Conservation (phyloP, 1,140 invertebrate genomes). For the Mycetomoellerius zeteki region DNA sequence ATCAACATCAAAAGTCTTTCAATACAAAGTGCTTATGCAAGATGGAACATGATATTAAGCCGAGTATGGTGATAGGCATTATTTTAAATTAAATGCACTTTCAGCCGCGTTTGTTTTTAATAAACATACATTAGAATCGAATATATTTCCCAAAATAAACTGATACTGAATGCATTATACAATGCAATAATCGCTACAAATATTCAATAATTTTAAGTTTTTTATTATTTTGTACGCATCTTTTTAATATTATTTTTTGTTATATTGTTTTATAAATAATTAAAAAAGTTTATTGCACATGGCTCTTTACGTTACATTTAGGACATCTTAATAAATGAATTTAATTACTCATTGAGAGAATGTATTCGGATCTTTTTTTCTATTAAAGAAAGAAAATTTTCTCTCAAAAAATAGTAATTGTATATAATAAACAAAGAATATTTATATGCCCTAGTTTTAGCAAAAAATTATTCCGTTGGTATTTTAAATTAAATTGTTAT, state of each 20-base stretch:
- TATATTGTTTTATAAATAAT: neutral
- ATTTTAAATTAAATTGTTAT: neutral
- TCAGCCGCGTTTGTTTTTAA: neutral
- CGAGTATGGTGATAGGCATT: neutral
- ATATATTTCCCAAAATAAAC: neutral
- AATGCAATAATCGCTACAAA: neutral
- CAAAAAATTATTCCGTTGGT: neutral
- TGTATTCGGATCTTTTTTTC: neutral
- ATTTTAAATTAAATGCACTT: conserved; percentile 8
- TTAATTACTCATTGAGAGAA: neutral
- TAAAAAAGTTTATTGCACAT: neutral
- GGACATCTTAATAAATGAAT: neutral
- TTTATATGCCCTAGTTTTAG: neutral
- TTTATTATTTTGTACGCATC: neutral
- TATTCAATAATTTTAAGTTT: neutral
- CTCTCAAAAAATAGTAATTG: neutral
- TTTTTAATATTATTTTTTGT: neutral
- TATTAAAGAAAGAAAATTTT: neutral
- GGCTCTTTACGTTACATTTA: neutral
- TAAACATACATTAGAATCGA: neutral
- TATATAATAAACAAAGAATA: neutral
- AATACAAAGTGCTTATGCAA: conserved; percentile 31
- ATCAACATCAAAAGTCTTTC: conserved; percentile 29
- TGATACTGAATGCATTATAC: neutral
- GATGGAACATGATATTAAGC: conserved; percentile 32